Base-by-base conservation (phyloP, 2,113 vertebrate species). In the Hydropotes inermis region DNA sequence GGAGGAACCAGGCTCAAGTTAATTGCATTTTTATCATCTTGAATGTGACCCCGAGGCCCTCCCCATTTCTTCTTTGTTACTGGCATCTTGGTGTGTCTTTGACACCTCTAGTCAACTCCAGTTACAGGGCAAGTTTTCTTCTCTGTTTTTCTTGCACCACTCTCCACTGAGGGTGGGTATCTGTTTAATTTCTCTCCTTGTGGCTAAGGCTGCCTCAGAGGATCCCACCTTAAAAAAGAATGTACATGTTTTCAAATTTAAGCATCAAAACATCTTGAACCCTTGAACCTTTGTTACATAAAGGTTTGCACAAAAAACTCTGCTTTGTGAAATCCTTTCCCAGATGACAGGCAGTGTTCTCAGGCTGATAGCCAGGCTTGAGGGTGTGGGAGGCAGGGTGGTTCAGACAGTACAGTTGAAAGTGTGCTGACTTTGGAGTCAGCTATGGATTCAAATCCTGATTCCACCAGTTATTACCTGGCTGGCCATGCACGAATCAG, bases 21-120 rank as follows among this genome's bases (percentile, higher is more conserved):
- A 91, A 97, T 88, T 97, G 74, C 87, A 19, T 94, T 97, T 97
- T 93, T 87, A 97, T 92, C 96, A 92, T 94, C 88, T 88, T 43
- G 43, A 67, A 87, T 61, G 54, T 86, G 91, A 93, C 87, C 90
- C 78, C 36, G 76, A 81, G 85, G 61, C 95, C 52, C 57, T 91
- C 2, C 39, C 85, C 67, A 27, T 36, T 60, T 89, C 76, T 94
- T 55, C 82, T 91, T 43, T 61, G 36, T 96, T 78, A 61, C 92
- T 54, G 16, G 43, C 47, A 0, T 64, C 61, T 81, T 82, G 6
- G 0, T 19, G 64, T 52, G 14, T 88, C 86, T 94, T 50, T 27
- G 54, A 88, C 76, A 83, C 36, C 19, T 39, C 87, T 76, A 82
- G 88, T 92, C 67, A 91, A 39, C 81, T 19, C 2, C 2, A 58